phyloP scores from a whole-genome alignment of 2,888 invertebrate species.

The Hydrotaea cyrtoneurina region DNA sequence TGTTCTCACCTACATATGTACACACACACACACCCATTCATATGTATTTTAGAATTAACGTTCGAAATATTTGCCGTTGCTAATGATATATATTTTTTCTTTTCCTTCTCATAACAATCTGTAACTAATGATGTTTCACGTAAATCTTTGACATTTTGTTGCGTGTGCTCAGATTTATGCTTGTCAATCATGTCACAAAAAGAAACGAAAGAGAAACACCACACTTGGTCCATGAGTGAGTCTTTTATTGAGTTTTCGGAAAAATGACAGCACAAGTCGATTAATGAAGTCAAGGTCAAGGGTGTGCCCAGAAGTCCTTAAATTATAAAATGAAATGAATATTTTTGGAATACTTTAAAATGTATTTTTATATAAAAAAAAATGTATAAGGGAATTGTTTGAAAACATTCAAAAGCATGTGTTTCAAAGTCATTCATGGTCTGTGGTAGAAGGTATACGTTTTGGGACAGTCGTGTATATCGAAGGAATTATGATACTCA shows the following conservation, averaged over 20 bases:
- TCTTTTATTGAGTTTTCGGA: neutral
- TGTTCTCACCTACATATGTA: too few species aligned
- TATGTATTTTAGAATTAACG: too few species aligned
- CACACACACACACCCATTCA: too few species aligned
- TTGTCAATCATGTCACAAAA: slow-evolving; percentile 51
- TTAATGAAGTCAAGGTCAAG: slow-evolving; percentile 61
- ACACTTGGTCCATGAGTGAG: neutral
- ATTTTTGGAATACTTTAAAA: neutral
- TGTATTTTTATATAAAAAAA: too few species aligned
- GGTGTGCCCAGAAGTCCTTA: slow-evolving; percentile 41
- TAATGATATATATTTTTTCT: slow-evolving; percentile 10
- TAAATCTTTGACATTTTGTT: slow-evolving; percentile 52
- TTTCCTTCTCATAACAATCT: neutral
- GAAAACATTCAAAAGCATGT: too few species aligned
- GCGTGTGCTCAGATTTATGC: slow-evolving; percentile 42
- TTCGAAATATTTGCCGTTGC: neutral
- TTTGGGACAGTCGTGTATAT: too few species aligned
- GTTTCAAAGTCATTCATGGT: too few species aligned
- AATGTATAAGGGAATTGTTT: too few species aligned
- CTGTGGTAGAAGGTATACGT: too few species aligned
- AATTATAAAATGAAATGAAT: neutral
- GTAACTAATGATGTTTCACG: slow-evolving; percentile 52
- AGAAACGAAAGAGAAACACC: neutral
- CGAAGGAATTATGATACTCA: too few species aligned
- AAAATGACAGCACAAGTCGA: slow-evolving; percentile 30